Evolutionary conservation across 2,113 vertebrate genomes (phyloP).

Genomic region (Centropus bengalensis): DNA sequence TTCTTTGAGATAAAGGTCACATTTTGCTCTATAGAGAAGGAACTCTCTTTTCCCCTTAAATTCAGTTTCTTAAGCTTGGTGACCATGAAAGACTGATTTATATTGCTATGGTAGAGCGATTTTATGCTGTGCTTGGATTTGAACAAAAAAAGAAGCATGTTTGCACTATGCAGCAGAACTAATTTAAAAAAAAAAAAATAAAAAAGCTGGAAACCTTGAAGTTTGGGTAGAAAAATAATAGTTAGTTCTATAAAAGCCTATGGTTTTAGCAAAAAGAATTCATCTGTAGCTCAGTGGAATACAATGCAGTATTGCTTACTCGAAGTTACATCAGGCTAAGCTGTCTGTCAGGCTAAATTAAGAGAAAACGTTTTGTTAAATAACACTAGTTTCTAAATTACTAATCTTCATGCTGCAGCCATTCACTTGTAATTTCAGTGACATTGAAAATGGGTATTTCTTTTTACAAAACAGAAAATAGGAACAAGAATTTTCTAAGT

Average conservation of each 20-base stretch:
- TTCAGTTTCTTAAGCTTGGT: conserved; percentile 67
- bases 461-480: not conserved
- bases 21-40: conserved; percentile 53
- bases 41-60: conserved; percentile 58
- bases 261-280: not conserved
- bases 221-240: conserved; percentile 46
- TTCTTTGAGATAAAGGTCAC: conserved; percentile 76
- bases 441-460: not conserved
- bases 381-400: not conserved
- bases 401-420: conserved; percentile 32
- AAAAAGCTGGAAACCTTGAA: conserved; percentile 46
- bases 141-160: not conserved
- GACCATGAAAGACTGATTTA: conserved; percentile 76
- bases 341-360: not conserved
- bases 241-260: not conserved
- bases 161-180: conserved; percentile 64
- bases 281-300: not conserved
- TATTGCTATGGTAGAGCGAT: conserved; percentile 46
- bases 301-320: not conserved
- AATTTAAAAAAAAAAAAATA: conserved; percentile 47
- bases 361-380: conserved; percentile 14
- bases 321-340: not conserved
- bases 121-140: conserved; percentile 66
- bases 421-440: conserved; percentile 10
- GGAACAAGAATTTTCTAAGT: not conserved